Base-by-base conservation (phyloP, 2,113 vertebrate genomes). In the Macaca mulatta region DNA sequence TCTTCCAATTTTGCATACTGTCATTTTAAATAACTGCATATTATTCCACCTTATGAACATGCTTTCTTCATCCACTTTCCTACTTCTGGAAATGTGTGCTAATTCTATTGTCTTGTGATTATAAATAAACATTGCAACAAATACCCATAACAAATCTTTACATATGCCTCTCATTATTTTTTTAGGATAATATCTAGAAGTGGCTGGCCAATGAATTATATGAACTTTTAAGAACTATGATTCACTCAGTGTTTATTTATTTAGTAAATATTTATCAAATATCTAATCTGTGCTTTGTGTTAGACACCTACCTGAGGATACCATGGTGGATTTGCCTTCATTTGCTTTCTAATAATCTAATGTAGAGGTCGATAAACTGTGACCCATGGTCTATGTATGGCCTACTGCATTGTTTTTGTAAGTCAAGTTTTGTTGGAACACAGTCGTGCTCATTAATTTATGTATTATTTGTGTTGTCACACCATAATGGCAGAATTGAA, bases 201-300 rank as follows among this genome's bases (percentile, higher is more conserved):
- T 80, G 22, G 18, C 13, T 89, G 40, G n/a, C 35, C 48, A 87
- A 35, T 78, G 48, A 93, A 89, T 82, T 86, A 67, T 48, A 40
- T 78, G 16, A 3, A 16, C 38, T 93, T 74, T 70, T 92, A 86
- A 97, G 27, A 13, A 48, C 74, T 83, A 84, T 74, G 81, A 86
- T 90, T 81, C 25, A 69, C 32, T 84, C 27, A 75, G 0, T 59
- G 52, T 67, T 89, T 93, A 43, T 67, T 89, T 93, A 43, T 83
- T 92, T 93, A 61, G 25, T 91, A 85, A 70, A 90, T 87, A 96
- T n/a, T 84, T 96, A 80, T 9, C 20, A 52, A 90, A 82, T 48
- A 89, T 38, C 11, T 79, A 90, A 52, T 40, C 20, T 50, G 18
- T 85, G 14, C 18, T 80, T 11, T 8, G 1, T 84, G 38, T 50